A percentile compares a stretch with the other conserved stretches of the same genome.
These are phyloP conservation scores for Carassius auratus DNA, from an alignment of 2,113 vertebrate genomes.

Conservation along the genomic window DNA sequence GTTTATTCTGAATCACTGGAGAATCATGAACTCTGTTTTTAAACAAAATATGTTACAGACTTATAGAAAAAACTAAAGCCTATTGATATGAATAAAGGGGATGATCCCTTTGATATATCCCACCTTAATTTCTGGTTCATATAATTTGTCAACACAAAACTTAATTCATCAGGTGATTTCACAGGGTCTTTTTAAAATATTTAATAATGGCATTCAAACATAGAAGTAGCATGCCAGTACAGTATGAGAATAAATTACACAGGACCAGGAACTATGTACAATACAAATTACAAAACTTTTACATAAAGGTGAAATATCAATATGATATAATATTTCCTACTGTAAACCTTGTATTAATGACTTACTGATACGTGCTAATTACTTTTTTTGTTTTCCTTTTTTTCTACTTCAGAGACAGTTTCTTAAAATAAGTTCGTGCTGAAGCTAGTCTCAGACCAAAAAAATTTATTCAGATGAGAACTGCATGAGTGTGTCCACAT, in stretches of 20 bases:
- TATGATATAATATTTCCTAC: constrained; percentile 81
- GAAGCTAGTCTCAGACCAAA: constrained; percentile 55
- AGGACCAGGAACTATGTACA: constrained; percentile 62
- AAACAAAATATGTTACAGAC: neutral
- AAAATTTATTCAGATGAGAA: constrained; percentile 53
- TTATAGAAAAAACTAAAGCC: neutral
- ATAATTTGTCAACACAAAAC: neutral
- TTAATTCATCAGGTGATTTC: neutral
- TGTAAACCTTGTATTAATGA: constrained; percentile 71
- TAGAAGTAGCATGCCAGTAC: constrained; percentile 64
- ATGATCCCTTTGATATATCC: neutral
- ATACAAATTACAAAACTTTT: constrained; percentile 67
- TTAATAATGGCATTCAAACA: constrained; percentile 56
- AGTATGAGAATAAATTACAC: constrained; percentile 54
- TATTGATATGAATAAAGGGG: neutral
- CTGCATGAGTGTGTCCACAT: constrained; percentile 44
- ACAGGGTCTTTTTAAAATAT: constrained; percentile 35
- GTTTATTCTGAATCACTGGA: neutral
- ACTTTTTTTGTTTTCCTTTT: constrained; percentile 71
- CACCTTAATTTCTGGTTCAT: neutral
- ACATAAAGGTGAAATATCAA: constrained; percentile 79
- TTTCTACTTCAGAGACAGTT: constrained; percentile 63
- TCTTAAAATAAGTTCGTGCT: constrained; percentile 44
- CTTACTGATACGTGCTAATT: constrained; percentile 70
- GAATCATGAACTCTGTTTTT: neutral